A percentile compares a stretch with the other conserved stretches of the same genome.
These are phyloP conservation scores for Melanerpes formicivorus DNA, from an alignment of 2,113 vertebrate species.

Conservation along the genomic window DNA sequence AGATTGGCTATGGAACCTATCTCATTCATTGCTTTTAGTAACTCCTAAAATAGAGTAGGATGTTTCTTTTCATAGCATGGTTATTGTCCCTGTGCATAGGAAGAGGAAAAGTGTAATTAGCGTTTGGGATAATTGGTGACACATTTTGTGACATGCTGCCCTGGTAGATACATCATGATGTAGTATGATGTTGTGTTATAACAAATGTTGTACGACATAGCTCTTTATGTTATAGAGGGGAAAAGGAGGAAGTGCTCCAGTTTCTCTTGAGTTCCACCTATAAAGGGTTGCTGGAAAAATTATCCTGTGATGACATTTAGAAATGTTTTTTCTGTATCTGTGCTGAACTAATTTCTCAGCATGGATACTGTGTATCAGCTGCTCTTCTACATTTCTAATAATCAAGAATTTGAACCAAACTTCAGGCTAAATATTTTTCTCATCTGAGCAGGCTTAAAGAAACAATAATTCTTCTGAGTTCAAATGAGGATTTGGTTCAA, in stretches of 20 bases:
- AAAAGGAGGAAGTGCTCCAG: background rate
- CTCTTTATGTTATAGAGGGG: background rate
- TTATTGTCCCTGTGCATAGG: background rate
- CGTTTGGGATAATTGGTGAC: background rate
- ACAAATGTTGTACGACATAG: background rate
- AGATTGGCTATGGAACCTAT: constrained; percentile 18
- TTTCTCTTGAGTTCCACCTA: background rate
- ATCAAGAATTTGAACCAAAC: background rate
- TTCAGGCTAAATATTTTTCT: background rate
- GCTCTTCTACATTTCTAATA: background rate
- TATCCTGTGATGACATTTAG: background rate
- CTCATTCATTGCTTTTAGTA: constrained; percentile 21
- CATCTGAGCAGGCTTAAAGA: background rate
- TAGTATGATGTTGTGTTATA: background rate
- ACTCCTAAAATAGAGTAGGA: background rate
- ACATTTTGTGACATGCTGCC: background rate
- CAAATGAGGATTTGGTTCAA: background rate
- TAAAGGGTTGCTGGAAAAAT: background rate
- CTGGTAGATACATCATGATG: background rate
- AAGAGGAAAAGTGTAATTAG: constrained; percentile 8
- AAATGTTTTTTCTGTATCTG: background rate
- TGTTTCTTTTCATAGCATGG: background rate
- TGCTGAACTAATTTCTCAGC: background rate
- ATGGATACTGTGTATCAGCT: background rate
- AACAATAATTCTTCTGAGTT: background rate